These are phyloP conservation scores for Dyspetes luteomarginatus DNA, from an alignment of 2,888 invertebrate species.

Conservation along the genomic window DNA sequence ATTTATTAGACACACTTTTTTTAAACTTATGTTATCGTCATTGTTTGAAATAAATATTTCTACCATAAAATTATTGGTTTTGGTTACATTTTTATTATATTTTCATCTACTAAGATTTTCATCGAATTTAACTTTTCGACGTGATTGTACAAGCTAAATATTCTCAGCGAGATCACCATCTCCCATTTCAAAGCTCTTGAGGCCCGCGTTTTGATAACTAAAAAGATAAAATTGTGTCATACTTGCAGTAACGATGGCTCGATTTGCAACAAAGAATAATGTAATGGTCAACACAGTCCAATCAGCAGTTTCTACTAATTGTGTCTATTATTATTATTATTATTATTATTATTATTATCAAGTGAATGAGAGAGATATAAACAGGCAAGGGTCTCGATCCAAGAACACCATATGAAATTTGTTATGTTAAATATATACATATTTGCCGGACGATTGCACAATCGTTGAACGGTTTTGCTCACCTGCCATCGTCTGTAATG, in stretches of 20 bases:
- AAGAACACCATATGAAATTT: slow-evolving; percentile 7
- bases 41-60: not conserved
- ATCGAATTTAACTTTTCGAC: not conserved
- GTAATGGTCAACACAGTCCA: slow-evolving; percentile 14
- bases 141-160: not conserved
- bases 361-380: not conserved
- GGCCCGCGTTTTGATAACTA: slow-evolving; percentile 21
- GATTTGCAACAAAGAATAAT: slow-evolving; percentile 14
- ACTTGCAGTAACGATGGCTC: slow-evolving; percentile 19
- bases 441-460: slow-evolving; percentile 31
- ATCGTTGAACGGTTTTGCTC: slow-evolving; percentile 43
- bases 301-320: slow-evolving; percentile 32
- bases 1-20: too few species aligned
- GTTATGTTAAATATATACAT: not conserved
- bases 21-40: too few species aligned
- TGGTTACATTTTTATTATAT: not conserved
- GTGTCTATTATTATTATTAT: slow-evolving; percentile 1
- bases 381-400: not conserved
- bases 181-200: slow-evolving; percentile 4
- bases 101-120: not conserved
- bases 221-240: slow-evolving; percentile 40
- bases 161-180: slow-evolving; percentile 17
- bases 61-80: not conserved
- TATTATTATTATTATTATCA: slow-evolving; percentile 19
- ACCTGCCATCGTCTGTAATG: slow-evolving; percentile 26